A percentile compares a stretch with the other conserved stretches of the same genome.
phyloP scores from a whole-genome alignment of 1,140 invertebrate genomes.

The Heliconius melpomene region DNA sequence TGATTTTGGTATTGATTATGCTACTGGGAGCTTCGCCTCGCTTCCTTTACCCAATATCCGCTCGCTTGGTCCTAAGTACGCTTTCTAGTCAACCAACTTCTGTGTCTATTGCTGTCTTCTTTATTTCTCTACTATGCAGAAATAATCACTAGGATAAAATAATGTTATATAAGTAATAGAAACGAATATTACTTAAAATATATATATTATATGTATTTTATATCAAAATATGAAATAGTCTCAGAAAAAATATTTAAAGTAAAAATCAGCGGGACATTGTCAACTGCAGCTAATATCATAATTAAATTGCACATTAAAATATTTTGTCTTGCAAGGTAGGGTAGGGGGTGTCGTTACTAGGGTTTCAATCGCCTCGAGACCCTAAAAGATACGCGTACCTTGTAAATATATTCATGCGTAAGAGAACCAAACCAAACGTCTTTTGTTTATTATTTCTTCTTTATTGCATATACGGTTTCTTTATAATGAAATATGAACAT shows the following conservation, averaged over 20 bases:
- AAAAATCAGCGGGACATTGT: neutral
- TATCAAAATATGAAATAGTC: too few species aligned
- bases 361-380: slow-evolving; percentile 44
- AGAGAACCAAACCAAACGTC: slow-evolving; percentile 16
- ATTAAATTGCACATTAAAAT: slow-evolving; percentile 17
- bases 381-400: slow-evolving; percentile 41
- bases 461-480: neutral
- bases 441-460: neutral
- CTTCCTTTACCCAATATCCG: too few species aligned
- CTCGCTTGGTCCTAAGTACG: too few species aligned
- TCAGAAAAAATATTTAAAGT: neutral
- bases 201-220: too few species aligned
- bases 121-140: too few species aligned
- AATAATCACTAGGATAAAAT: too few species aligned
- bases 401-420: slow-evolving; percentile 37
- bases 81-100: too few species aligned
- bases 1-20: fast-evolving
- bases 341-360: slow-evolving; percentile 25
- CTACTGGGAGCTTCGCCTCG: neutral
- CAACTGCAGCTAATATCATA: neutral
- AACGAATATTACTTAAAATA: too few species aligned
- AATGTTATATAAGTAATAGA: too few species aligned
- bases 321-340: slow-evolving; percentile 18
- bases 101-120: too few species aligned
- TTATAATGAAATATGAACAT: neutral